Evolutionary conservation across 2,888 invertebrate genomes (phyloP), one percentile per base, ranked within the genome.

Genomic region (Alloplasta piceator): DNA sequence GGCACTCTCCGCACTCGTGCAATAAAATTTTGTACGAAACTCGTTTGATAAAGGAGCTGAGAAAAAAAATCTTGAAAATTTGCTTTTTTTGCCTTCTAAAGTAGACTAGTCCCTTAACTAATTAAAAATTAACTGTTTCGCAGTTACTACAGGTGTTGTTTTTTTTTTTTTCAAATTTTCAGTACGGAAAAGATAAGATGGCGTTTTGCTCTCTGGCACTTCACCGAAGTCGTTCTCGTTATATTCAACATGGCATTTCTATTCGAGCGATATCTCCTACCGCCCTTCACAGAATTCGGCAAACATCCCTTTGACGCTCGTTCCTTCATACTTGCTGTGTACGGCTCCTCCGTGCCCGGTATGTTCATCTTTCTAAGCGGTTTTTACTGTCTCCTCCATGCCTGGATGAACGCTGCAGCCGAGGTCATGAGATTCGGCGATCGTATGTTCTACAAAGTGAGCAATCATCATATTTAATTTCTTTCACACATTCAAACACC

Each of bases 331-430:
- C 92, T 95, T 0, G 94, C 94, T 1, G 93, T 96, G 84, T 96
- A 97, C 87, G 95, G 95, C 41, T 95, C 96, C 90, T 94, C 96
- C 88, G 92, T 97, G 77, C 97, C 97, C 0, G 96, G 96, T 0
- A 94, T 96, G 0, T 92, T 96, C 61, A 93, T 95, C 0, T 95
- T 95, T 82, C 90, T 97, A 0, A 94, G 95, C 87, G 96, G 95
- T 4, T 98, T 98, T 93, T 99, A 98, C 93, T 95, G 96, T 82
- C 93, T 99, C 2, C 93, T 99, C 4, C 98, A 99, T 89, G 95
- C 96, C 1, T 98, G 98, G 97, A 94, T 97, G 88, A 99, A 99
- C 92, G 96, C 96, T 16, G 97, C 96, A 88, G 97, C 98, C 0
- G 99, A 99, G 92, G 94, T 98, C 92, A 92, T 98, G 80, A 94